Conservation (phyloP, 2,888 invertebrate species). For the Thera britannica region DNA sequence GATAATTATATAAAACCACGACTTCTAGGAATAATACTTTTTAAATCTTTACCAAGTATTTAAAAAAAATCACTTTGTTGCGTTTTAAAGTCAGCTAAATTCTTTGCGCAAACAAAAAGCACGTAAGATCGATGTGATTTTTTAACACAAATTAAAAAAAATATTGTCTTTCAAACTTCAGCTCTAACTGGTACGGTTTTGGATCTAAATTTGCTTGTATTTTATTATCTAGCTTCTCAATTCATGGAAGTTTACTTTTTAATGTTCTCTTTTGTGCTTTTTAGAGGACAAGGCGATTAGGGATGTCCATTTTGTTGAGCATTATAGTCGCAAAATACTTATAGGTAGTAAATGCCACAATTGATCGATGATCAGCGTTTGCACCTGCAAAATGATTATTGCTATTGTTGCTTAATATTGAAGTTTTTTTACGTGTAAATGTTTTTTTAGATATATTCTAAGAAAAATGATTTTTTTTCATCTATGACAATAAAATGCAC, state of each 20-base stretch:
- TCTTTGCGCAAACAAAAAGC: constrained; percentile 55
- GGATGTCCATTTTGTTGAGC: constrained; percentile 76
- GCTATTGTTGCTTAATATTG: background rate
- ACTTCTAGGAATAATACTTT: background rate
- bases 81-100: constrained; percentile 29
- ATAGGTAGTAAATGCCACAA: constrained; percentile 72
- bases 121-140: constrained; percentile 72
- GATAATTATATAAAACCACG: background rate
- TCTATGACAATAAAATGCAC: no score
- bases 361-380: constrained; percentile 68
- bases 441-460: background rate
- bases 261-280: constrained; percentile 67
- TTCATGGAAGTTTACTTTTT: constrained; percentile 59
- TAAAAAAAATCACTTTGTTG: constrained; percentile 7
- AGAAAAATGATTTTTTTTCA: no score
- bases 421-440: background rate
- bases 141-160: constrained; percentile 1
- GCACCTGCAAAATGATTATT: constrained; percentile 62
- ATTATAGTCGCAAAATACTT: constrained; percentile 57
- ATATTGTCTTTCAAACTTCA: constrained; percentile 23
- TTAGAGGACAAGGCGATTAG: constrained; percentile 78
- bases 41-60: constrained; percentile 5
- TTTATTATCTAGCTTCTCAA: constrained; percentile 22
- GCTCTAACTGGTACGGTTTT: constrained; percentile 46
- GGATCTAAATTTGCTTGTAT: constrained; percentile 4